Base-by-base conservation (phyloP, 1,140 invertebrate species). In the Brachionus angularis region DNA sequence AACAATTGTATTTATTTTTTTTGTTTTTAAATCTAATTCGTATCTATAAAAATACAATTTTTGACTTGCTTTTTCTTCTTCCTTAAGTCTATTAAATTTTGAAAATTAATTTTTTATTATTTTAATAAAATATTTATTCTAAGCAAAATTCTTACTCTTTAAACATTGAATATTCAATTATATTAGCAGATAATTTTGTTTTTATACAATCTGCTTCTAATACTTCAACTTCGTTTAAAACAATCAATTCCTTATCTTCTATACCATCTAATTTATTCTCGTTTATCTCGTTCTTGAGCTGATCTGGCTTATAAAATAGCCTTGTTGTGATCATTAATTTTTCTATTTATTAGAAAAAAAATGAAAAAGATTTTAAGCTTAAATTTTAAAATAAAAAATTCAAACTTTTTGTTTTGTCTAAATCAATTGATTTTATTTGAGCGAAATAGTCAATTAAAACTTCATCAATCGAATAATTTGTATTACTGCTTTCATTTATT, bases 391-490 rank as follows among this genome's bases (percentile, higher is more conserved):
- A 58, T 36, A 58, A 36, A 1, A 23, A 7, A 3, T 2, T 36
- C 31, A 36, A 14, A 58, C 53, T 18, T 36, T 34, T 8, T 18
- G 31, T 36, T 23, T 31, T 31, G 23, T 58, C 53, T 5, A 42
- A 5, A 36, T 58, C 39, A 39, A 58, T 58, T 34, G 53, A 58
- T 21, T 58, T 58, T 3, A 58, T 39, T 58, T 58, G 53, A 58
- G 53, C 53, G 39, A 36, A 58, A 12, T 53, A 25, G 8, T 29
- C 8, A 21, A 14, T 36, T 16, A 39, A 39, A 31, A 36, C 23
- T 58, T 58, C 53, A 39, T 58, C 53, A 58, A 21, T 36, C n/a
- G 53, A 58, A 58, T 58, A 58, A 39, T 58, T 58, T 3, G 33
- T 58, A 36, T 58, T 58, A 25, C 53, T 58, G 16, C 31, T 36